Evolutionary conservation across 2,113 vertebrate species (phyloP), one percentile per base, ranked within the genome.

Genomic region (Anguilla japonica): DNA sequence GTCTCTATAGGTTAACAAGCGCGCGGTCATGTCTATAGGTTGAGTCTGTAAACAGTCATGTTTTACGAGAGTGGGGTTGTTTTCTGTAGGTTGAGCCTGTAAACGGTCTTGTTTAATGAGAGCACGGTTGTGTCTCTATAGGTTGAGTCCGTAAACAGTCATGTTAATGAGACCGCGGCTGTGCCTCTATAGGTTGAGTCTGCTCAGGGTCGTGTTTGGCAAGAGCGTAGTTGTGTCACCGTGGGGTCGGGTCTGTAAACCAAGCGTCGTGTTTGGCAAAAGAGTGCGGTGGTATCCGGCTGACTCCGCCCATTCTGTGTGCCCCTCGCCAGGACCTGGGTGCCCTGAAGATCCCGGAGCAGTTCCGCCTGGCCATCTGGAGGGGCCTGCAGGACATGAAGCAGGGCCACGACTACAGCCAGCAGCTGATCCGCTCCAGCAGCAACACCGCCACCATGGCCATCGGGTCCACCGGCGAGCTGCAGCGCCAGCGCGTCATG

Each of bases 401-500:
- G 85, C 98, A 99, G 94, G 92, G 96, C 50, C 95, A 97, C 0
- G 92, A 99, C 87, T 97, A 97, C 0, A 94, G 95, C 0, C 97
- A 98, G 94, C 98, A 96, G 96, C 96, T 98, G 1, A 93, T 99
- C 84, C 97, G 98, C 87, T 97, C 98, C 89, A 96, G 97, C 96
- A 95, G 96, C 95, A 98, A 97, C 53, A 96, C 97, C 41, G 93
- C 98, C 75, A 95, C 95, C 83, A 95, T 98, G 84, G 96, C 97
- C 87, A 96, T 97, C 0, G 94, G 96, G 40, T 88, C 95, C 1
- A 92, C 98, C 0, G 98, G 97, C 0, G 98, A 99, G 93, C 96
- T 99, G 88, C 98, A 98, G 91, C 96, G 98, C 39, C 98, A 99
- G 93, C 96, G 98, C 0, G 98, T 99, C 88, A 99, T 99, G 98